Evolutionary conservation across 1,140 invertebrate genomes (phyloP), one percentile per base, ranked within the genome.

Genomic region (Phthorimaea operculella): DNA sequence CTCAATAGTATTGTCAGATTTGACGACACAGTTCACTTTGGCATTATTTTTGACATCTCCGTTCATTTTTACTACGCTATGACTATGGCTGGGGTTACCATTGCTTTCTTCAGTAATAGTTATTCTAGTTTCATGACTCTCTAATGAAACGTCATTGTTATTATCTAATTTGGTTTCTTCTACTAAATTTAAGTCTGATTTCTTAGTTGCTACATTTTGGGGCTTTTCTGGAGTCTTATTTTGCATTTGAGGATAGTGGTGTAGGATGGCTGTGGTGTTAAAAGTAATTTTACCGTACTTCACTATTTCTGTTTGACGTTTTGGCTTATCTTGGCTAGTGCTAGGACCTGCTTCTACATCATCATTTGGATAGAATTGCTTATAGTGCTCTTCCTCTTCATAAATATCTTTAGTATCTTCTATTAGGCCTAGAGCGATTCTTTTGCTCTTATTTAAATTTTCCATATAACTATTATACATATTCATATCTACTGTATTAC

Each of bases 281-380:
- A 83, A 82, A 44, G 82, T 85, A 57, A 85, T 85, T 70, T 80
- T 85, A 36, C 72, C 76, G 48, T 82, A 82, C 45, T 82, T 85
- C 14, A 85, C 67, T 54, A 70, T 73, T 47, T 83, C 82, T 52
- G 64, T 68, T 36, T 69, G 74, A 52, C 63, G 66, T 52, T 74
- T 76, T 17, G 54, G 57, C 34, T 60, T 68, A 18, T 74, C 68
- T 28, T 51, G 51, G 55, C 79, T 82, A 52, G 78, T 79, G 64
- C 73, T 74, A 59, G 79, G 77, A 28, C 54, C 63, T 59, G 72
- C 68, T 60, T 72, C 65, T 39, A 61, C 51, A 53, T 69, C 67
- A 54, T 33, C 15, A 55, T 64, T 58, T 50, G 72, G 71, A 62
- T 60, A 65, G 48, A 55, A 54, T 61, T 58, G 5, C 44, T 39